Conservation (phyloP, 2,797 vertebrate species). For the Gallinago stenura region DNA sequence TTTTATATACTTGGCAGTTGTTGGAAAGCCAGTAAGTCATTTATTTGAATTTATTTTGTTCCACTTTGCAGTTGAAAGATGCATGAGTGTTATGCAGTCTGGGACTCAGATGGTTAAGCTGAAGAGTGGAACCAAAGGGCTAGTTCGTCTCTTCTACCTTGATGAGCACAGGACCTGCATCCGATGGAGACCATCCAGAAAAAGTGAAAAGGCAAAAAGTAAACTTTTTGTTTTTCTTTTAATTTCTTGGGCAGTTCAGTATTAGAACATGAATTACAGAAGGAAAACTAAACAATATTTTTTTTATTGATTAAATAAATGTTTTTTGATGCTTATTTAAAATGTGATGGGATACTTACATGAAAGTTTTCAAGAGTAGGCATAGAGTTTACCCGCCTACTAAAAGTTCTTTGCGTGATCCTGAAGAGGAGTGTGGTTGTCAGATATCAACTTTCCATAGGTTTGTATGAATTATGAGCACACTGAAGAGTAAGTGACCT, state of each 20-base stretch:
- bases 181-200: conserved; percentile 96
- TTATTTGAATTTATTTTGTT: neutral
- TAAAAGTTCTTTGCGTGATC: neutral
- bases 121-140: conserved; percentile 93
- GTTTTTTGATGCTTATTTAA: neutral
- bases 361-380: neutral
- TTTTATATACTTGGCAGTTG: neutral
- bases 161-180: conserved; percentile 97
- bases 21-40: neutral
- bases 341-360: neutral
- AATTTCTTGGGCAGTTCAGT: neutral
- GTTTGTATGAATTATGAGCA: neutral
- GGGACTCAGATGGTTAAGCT: conserved; percentile 99
- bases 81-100: conserved; percentile 99
- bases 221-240: conserved; percentile 51
- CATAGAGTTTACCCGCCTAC: neutral
- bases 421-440: neutral
- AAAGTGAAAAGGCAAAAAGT: conserved; percentile 99
- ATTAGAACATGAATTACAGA: neutral
- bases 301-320: neutral
- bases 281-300: neutral
- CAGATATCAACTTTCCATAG: neutral
- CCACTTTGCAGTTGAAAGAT: conserved; percentile 93
- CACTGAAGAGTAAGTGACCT: neutral
- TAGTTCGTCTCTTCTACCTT: conserved; percentile 97